Base-by-base conservation (phyloP, 2,797 vertebrate species). In the Rousettus madagascariensis region DNA sequence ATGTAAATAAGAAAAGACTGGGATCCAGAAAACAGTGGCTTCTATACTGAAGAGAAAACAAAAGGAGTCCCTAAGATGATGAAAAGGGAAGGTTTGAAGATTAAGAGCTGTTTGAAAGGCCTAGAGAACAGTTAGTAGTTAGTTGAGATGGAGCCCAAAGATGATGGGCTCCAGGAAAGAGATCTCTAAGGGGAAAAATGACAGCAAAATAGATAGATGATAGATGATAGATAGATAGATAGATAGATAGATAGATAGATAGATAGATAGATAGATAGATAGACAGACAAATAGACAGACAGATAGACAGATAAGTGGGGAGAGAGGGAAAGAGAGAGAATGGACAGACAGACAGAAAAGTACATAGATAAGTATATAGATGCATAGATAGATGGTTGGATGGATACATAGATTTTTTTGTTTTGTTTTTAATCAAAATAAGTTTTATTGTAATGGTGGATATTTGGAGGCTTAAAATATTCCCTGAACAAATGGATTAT, bases 401-500 rank as follows among this genome's bases (percentile, higher is more conserved):
- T 13, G 28, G 59, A 55, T 46, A 11, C 20, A 28, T 4, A 26
- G 3, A 16, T 6, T 2, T 75, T 46, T 75, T 68, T 90, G 19
- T n/a, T 80, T 86, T 49, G 8, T 53, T 82, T 86, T 79, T 46
- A 83, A 79, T 0, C 38, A 79, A 46, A 63, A 36, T 36, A 90
- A 78, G 3, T 79, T 82, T 5, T 61, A 77, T 43, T 91, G 20
- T 90, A 92, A 24, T 92, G 78, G 19, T 95, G 26, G 22, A 71
- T 65, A 94, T 91, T 63, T 93, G n/a, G 30, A 95, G 28, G 8
- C 6, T 94, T 86, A 80, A 75, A 46, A 92, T 68, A 22, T 83
- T 94, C 16, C 9, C 33, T 66, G 49, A 93, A 90, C 66, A 90
- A 94, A 95, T 86, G 55, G 9, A 93, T 95, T 91, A 59, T 74